Percentiles rank a stretch among this genome's conserved stretches.
These are phyloP conservation scores for Scophthalmus maximus DNA, from an alignment of 2,113 vertebrate genomes.

Conservation along the genomic window DNA sequence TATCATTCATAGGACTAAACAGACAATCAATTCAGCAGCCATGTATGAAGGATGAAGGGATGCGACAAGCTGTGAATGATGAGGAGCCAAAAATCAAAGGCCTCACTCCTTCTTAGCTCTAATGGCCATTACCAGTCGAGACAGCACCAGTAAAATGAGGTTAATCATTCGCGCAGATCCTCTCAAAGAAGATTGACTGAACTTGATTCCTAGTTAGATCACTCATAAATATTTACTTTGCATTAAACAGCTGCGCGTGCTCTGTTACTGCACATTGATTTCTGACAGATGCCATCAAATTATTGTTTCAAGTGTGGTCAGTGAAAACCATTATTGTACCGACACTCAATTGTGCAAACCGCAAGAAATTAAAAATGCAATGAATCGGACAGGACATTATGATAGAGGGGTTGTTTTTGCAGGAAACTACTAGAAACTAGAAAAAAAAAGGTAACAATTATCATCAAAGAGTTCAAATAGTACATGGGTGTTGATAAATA, in stretches of 20 bases:
- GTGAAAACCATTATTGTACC: slow-evolving; percentile 72
- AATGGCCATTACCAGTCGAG: slow-evolving; percentile 96
- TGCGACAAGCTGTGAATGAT: slow-evolving; percentile 97
- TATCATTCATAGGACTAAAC: slow-evolving; percentile 98
- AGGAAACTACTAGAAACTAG: neutral
- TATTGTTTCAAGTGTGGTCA: slow-evolving; percentile 81
- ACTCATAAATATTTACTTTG: slow-evolving; percentile 99
- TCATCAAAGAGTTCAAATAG: neutral
- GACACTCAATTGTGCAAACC: slow-evolving; percentile 66
- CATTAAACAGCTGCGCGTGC: slow-evolving; percentile 91
- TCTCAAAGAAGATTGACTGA: slow-evolving; percentile 97
- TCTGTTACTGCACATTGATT: slow-evolving; percentile 94
- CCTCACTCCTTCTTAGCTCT: slow-evolving; percentile 89
- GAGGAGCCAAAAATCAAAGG: slow-evolving; percentile 93
- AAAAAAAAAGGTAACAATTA: neutral
- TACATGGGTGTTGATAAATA: slow-evolving; percentile 6
- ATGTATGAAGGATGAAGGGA: slow-evolving; percentile 94
- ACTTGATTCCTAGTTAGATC: slow-evolving; percentile 95
- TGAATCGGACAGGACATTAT: slow-evolving; percentile 33
- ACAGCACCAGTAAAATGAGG: slow-evolving; percentile 95
- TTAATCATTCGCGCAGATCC: slow-evolving; percentile 98
- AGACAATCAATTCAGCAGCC: slow-evolving; percentile 96
- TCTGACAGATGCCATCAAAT: slow-evolving; percentile 88
- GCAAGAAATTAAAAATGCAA: slow-evolving; percentile 69
- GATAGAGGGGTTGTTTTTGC: slow-evolving; percentile 9